These are phyloP conservation scores for Octonoba sinensis DNA, from an alignment of 2,888 invertebrate genomes.

Conservation along the genomic window DNA sequence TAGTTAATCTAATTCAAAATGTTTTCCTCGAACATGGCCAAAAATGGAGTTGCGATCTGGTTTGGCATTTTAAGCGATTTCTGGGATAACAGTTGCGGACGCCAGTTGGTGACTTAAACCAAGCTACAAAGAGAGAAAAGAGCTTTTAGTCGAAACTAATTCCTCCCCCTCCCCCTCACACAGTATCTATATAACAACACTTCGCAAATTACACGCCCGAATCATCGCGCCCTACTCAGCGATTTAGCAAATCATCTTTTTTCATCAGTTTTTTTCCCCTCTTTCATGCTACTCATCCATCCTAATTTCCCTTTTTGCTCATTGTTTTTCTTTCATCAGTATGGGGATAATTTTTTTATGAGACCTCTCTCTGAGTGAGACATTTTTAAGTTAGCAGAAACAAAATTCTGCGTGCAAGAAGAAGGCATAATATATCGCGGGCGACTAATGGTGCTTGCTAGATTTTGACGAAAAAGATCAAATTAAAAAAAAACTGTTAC, in stretches of 20 bases:
- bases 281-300: conserved; percentile 33
- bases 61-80: too few species aligned
- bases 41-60: conserved; percentile 2
- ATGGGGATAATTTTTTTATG: conserved; percentile 3
- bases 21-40: not conserved
- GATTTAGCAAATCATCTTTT: conserved; percentile 49
- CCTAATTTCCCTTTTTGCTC: conserved; percentile 46
- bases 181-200: conserved; percentile 40
- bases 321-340: not conserved
- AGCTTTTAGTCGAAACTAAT: conserved; percentile 52
- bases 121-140: too few species aligned
- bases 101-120: too few species aligned
- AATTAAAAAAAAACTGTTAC: conserved; percentile 22
- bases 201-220: conserved; percentile 53
- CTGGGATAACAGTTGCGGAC: too few species aligned
- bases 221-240: conserved; percentile 36
- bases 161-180: conserved; percentile 23
- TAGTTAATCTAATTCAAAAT: too few species aligned
- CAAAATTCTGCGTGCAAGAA: conserved; percentile 1
- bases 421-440: conserved; percentile 35
- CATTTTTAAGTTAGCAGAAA: not conserved
- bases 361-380: too few species aligned
- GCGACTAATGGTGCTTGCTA: conserved; percentile 48
- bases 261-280: conserved; percentile 23
- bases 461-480: conserved; percentile 12